Conservation (phyloP, 2,888 invertebrate species). For the Megalurothrips usitatus region DNA sequence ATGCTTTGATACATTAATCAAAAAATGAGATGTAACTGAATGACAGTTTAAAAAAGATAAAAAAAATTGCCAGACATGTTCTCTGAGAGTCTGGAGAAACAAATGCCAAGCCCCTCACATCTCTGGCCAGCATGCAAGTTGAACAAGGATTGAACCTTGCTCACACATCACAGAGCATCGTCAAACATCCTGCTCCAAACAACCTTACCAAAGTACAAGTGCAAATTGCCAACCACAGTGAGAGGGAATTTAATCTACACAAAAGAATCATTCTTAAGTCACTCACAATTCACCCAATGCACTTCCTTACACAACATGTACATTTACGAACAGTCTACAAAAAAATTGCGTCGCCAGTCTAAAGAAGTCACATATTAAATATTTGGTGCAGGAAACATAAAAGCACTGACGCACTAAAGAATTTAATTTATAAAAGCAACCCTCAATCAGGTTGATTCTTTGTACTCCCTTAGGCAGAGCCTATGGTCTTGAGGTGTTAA, state of each 20-base stretch:
- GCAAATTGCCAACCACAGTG: conserved; percentile 16
- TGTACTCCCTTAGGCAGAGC: conserved; percentile 24
- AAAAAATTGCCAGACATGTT: conserved; percentile 12
- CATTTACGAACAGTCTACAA: conserved; percentile 7
- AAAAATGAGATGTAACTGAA: conserved; percentile 25
- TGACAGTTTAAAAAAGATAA: conserved; percentile 23
- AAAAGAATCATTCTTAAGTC: conserved; percentile 13
- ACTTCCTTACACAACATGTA: neutral
- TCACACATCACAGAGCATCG: conserved; percentile 21
- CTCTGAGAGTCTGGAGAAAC: conserved; percentile 8
- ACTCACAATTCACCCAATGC: conserved; percentile 12
- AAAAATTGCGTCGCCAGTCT: conserved; percentile 20
- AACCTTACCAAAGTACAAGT: neutral
- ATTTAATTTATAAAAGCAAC: conserved; percentile 21
- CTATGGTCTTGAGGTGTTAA: conserved; percentile 22
- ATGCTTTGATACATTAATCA: conserved; percentile 25
- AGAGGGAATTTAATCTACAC: conserved; percentile 2
- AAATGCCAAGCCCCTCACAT: neutral
- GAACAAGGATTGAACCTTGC: neutral
- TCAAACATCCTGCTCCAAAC: conserved; percentile 15
- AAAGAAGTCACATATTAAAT: conserved; percentile 24
- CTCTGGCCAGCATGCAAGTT: conserved; percentile 1
- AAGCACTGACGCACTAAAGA: conserved; percentile 14
- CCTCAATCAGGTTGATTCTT: neutral
- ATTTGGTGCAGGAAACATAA: conserved; percentile 25